These are phyloP conservation scores for Cebidichthys violaceus DNA, from an alignment of 2,113 vertebrate species.

Conservation along the genomic window DNA sequence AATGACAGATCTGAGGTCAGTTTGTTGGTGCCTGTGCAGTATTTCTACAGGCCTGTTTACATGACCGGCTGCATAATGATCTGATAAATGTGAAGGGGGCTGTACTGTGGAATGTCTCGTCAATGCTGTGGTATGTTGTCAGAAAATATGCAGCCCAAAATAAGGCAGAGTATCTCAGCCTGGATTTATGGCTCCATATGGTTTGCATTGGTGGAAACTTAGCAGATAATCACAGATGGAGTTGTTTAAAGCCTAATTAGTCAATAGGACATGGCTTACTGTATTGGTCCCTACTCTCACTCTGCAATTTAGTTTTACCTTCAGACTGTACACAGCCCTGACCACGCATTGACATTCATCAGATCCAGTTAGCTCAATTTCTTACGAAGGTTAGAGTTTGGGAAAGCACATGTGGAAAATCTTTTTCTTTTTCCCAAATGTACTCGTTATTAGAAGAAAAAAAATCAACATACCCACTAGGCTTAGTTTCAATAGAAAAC, in stretches of 20 bases:
- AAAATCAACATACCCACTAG: too few relatives aligned
- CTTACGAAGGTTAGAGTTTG: not conserved
- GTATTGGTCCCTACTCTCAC: conserved; percentile 32
- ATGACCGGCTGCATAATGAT: conserved; percentile 48
- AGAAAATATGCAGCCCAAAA: conserved; percentile 42
- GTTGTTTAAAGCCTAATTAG: conserved; percentile 72
- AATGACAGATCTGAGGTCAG: conserved; percentile 76
- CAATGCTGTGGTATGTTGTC: conserved; percentile 26
- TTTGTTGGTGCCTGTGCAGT: not conserved
- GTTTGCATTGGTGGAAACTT: conserved; percentile 64
- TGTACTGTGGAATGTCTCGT: conserved; percentile 16
- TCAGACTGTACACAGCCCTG: conserved; percentile 4
- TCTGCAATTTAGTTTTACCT: conserved; percentile 23
- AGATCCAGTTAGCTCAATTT: not conserved
- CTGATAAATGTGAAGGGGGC: conserved; percentile 33
- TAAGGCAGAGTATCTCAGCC: conserved; percentile 28
- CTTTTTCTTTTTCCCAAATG: not conserved
- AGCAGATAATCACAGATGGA: conserved; percentile 65
- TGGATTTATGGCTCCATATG: conserved; percentile 72
- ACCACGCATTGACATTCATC: not conserved
- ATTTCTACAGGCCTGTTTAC: conserved; percentile 53
- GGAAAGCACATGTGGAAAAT: not conserved
- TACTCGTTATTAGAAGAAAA: not conserved
- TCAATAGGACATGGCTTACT: conserved; percentile 51
- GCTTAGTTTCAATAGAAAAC: not conserved